Evolutionary conservation across 35 echinoderm and acorn worm genomes (phyloP), one percentile per base, ranked within the genome.

Genomic region (Chiridota heheva): DNA sequence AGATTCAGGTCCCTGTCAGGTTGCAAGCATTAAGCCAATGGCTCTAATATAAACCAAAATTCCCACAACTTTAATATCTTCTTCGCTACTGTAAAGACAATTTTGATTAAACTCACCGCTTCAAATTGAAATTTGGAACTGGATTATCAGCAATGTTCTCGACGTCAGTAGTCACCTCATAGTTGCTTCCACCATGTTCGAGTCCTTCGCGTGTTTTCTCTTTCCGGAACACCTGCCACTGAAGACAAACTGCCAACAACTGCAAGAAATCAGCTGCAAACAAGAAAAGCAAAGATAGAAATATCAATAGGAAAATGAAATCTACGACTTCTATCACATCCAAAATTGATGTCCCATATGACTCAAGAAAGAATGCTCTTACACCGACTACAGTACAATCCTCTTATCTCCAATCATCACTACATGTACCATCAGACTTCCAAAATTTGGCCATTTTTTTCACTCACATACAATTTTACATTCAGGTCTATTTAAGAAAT

Each of bases 261-360:
- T 91, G 94, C 40, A 97, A 91, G 42, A 97, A 97, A 55, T 97
- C 94, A 73, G 88, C 94, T 97, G 36, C 1, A n/a, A n/a, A n/a
- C n/a, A 59, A 74, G 31, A 56, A 42, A 31, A 42, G 43, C 58
- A 42, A 48, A 55, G 17, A 72, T 28, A 43, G 2, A 58, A 51
- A 12, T 72, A 17, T n/a, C n/a, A n/a, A n/a, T n/a, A n/a, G n/a
- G n/a, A n/a, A n/a, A n/a, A n/a, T 20, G 4, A 69, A 34, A 4
- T 5, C 20, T 18, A 12, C 2, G 5, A 69, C 18, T 31, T 8
- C n/a, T 39, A 7, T 35, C 40, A 2, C 18, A 34, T 8, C 2
- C 40, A 4, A 69, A 34, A 35, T 33, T 8, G 6, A 33, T 69
- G 27, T 35, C 8, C 8, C 27, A 64, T 64, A 64, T 13, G 7